Percentiles rank a stretch among this genome's conserved stretches.
Conservation (phyloP, 2,888 invertebrate species). For the Balanococcus diminutus region DNA sequence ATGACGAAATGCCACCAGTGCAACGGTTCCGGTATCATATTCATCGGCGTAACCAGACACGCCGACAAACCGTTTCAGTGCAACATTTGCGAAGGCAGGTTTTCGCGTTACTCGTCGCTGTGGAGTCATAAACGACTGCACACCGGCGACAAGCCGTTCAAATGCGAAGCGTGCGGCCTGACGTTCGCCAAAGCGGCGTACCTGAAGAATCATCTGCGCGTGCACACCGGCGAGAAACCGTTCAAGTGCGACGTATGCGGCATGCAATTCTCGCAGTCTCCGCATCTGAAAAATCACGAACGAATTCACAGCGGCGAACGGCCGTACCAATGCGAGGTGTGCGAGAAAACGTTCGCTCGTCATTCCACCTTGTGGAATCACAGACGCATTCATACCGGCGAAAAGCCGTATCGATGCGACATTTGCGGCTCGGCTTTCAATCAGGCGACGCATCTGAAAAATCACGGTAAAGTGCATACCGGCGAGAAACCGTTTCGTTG, state of each 20-base stretch:
- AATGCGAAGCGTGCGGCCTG: slow-evolving; percentile 84
- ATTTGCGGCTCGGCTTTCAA: slow-evolving; percentile 89
- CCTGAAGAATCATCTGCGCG: slow-evolving; percentile 84
- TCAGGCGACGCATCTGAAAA: slow-evolving; percentile 86
- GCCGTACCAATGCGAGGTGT: slow-evolving; percentile 86
- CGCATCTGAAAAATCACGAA: slow-evolving; percentile 87
- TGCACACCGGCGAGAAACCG: slow-evolving; percentile 74
- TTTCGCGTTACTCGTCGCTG: slow-evolving; percentile 73
- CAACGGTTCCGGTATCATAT: slow-evolving; percentile 85
- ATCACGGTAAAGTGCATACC: slow-evolving; percentile 84
- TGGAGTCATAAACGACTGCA: slow-evolving; percentile 90
- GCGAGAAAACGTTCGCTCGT: slow-evolving; percentile 86
- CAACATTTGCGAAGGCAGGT: slow-evolving; percentile 76
- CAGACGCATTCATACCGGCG: slow-evolving; percentile 84
- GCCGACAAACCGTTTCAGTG: slow-evolving; percentile 84
- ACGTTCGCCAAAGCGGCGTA: slow-evolving; percentile 91
- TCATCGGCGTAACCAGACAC: slow-evolving; percentile 60
- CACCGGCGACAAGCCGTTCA: slow-evolving; percentile 83
- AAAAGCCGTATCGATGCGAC: slow-evolving; percentile 81
- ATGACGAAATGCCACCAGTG: slow-evolving; percentile 89
- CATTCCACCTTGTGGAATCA: slow-evolving; percentile 90
- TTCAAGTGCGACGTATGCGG: slow-evolving; percentile 82
- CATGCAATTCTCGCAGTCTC: slow-evolving; percentile 89
- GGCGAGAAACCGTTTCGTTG: slow-evolving; percentile 83
- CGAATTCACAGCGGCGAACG: slow-evolving; percentile 86